These are phyloP conservation scores for Recurvirostra avosetta DNA, from an alignment of 2,113 vertebrate genomes.

Conservation along the genomic window DNA sequence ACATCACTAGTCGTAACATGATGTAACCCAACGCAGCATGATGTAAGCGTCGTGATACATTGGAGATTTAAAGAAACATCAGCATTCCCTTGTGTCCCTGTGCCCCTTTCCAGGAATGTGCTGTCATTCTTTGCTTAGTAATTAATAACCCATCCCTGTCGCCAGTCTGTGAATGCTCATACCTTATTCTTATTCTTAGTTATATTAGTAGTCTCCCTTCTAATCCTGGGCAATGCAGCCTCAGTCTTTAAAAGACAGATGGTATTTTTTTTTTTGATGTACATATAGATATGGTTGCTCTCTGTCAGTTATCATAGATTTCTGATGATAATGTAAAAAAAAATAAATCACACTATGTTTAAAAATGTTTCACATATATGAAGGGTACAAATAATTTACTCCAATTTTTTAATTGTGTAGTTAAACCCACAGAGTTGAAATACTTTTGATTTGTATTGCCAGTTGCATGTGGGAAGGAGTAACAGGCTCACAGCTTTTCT, in stretches of 20 bases:
- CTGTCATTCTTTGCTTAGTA: background rate
- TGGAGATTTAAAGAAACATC: constrained; percentile 39
- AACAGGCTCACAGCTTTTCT: background rate
- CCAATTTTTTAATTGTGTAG: background rate
- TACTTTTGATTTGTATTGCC: background rate
- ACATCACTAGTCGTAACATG: constrained; percentile 39
- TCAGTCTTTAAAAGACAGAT: background rate
- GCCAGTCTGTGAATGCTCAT: background rate
- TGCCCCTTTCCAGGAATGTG: background rate
- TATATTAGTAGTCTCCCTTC: background rate
- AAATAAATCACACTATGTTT: background rate
- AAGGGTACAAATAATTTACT: background rate
- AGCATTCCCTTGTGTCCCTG: background rate
- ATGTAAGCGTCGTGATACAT: constrained; percentile 57
- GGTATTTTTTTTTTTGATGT: background rate
- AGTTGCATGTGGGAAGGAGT: background rate
- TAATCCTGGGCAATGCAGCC: background rate
- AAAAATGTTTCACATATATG: background rate
- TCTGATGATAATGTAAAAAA: background rate
- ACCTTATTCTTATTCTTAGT: background rate
- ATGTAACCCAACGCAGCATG: constrained; percentile 59
- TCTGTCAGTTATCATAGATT: background rate
- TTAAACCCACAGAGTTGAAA: background rate
- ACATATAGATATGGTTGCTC: background rate
- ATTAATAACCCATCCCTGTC: background rate